Base-by-base conservation (phyloP, 2,888 invertebrate species). In the Clistopyga incitator region DNA sequence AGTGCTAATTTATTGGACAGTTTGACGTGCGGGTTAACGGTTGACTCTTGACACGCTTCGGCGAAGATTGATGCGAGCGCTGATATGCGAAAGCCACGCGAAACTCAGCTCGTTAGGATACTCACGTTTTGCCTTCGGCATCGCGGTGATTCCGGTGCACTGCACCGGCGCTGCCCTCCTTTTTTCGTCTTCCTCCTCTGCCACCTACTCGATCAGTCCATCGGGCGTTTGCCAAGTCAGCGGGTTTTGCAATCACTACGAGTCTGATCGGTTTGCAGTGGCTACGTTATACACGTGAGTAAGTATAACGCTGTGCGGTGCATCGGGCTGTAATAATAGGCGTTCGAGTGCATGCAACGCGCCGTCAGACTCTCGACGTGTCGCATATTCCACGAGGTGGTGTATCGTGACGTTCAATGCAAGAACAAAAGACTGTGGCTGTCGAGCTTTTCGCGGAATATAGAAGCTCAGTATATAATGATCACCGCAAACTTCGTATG, bases 81-180 rank as follows among this genome's bases (percentile, higher is more conserved):
- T 34, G 50, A n/a, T 50, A 50, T 15, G 38, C 10, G 61, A 50
- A 45, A 50, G 23, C 18, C n/a, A 38, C 64, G n/a, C n/a, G 6
- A 50, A 18, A 15, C 47, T 13, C 42, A 42, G 3, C 23, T 20
- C 29, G 29, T 64, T 29, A 59, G 68, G 65, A 56, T 15, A 90
- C 90, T 90, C 81, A 90, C 90, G 82, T 84, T 86, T 87, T 25
- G 77, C 80, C 75, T 84, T 88, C 82, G 77, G 76, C 90, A 89
- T 90, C 70, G 74, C 81, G 87, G 29, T 81, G 68, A 83, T 84
- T 80, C 78, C 76, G 65, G 42, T 61, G 68, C 70, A 84, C 83
- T 82, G 84, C 65, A 71, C 59, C 59, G 18, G 67, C 71, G 47
- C 15, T 54, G 64, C 54, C 56, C 70, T 59, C 50, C 52, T 76